Evolutionary conservation across 2,888 invertebrate genomes (phyloP).

Genomic region (Prostheceraeus crozeri): DNA sequence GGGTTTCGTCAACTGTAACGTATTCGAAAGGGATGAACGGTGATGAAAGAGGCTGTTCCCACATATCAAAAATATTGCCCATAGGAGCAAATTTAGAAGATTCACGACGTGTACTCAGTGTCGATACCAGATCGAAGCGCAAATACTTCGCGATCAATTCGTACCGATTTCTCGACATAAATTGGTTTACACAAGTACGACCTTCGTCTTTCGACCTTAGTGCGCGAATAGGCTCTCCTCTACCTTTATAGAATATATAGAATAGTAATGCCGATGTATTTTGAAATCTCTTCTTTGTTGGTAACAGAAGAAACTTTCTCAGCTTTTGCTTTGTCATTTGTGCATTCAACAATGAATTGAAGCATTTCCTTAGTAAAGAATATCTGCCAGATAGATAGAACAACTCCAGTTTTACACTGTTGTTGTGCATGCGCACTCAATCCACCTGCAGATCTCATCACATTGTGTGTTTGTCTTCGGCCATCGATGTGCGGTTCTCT

Average conservation of each 20-base stretch:
- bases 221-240: not conserved
- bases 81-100: slow-evolving; percentile 12
- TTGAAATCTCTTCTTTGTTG: too few relatives aligned
- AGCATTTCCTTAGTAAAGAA: not conserved
- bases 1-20: slow-evolving; percentile 18
- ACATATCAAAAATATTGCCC: slow-evolving; percentile 11
- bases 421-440: not conserved
- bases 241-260: slow-evolving; percentile 1
- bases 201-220: slow-evolving; percentile 12
- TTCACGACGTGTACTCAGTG: not conserved
- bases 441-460: not conserved
- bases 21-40: slow-evolving; percentile 1
- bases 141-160: slow-evolving; percentile 12
- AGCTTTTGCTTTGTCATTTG: not conserved
- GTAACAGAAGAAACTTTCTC: too few relatives aligned
- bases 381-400: not conserved
- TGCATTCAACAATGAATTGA: not conserved
- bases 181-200: slow-evolving; percentile 3
- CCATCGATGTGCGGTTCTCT: too few relatives aligned
- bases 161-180: slow-evolving; percentile 17
- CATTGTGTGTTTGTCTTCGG: too few relatives aligned
- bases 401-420: not conserved
- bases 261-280: not conserved
- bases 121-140: not conserved
- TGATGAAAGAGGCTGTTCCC: not conserved